phyloP scores from a whole-genome alignment of 2,888 invertebrate genomes.

The Callinectes sapidus region DNA sequence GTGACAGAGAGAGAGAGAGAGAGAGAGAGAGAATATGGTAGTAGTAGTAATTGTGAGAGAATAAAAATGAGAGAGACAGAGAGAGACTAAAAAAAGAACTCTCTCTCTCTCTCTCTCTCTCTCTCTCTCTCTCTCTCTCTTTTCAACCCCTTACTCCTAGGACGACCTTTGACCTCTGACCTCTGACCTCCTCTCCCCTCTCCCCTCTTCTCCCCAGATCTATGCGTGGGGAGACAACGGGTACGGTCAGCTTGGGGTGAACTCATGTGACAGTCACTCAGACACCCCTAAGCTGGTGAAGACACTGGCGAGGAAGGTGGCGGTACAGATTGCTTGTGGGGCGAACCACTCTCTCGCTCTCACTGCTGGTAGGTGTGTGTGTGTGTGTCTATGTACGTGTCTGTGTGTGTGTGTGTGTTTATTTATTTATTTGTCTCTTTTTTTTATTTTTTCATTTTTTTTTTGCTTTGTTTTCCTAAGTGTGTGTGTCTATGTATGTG shows the following conservation, averaged over 20 bases:
- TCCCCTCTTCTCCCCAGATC: conserved; percentile 40
- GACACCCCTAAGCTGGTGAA: conserved; percentile 57
- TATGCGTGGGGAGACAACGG: conserved; percentile 72
- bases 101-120: too few species aligned
- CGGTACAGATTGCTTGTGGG: conserved; percentile 56
- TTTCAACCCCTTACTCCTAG: too few species aligned
- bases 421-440: too few species aligned
- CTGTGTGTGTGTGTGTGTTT: too few species aligned
- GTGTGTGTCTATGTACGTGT: not conserved
- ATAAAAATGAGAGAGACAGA: too few species aligned
- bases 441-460: too few species aligned
- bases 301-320: conserved; percentile 52
- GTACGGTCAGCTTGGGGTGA: conserved; percentile 66
- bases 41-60: too few species aligned
- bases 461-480: too few species aligned
- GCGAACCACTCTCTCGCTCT: conserved; percentile 59
- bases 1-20: not conserved
- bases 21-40: too few species aligned
- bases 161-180: too few species aligned
- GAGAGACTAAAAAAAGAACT: too few species aligned
- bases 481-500: not conserved
- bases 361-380: conserved; percentile 38
- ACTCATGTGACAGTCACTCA: conserved; percentile 46
- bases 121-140: too few species aligned
- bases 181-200: not conserved